Conservation (phyloP, 2,113 vertebrate species). For the Salvelinus sp. region DNA sequence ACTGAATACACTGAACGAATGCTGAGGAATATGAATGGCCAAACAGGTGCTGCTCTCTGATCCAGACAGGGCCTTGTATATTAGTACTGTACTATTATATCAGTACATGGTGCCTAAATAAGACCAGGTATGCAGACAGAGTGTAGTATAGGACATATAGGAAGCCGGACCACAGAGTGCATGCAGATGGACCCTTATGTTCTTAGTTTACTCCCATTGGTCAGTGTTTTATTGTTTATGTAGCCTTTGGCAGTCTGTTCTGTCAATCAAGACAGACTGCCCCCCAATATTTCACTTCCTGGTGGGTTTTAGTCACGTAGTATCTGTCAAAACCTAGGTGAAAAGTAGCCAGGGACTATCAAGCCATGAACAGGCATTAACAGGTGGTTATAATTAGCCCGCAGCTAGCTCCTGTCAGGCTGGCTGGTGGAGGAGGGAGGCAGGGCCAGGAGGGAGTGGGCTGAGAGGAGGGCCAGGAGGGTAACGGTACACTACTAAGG, state of each 20-base stretch:
- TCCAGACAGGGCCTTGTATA: neutral
- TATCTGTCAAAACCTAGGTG: constrained; percentile 27
- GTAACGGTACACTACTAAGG: constrained; percentile 60
- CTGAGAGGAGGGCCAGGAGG: constrained; percentile 11
- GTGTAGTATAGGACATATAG: too few species aligned
- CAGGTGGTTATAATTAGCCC: constrained; percentile 67
- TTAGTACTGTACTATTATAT: constrained; percentile 11
- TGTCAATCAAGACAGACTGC: too few species aligned
- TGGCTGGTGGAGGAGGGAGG: constrained; percentile 21
- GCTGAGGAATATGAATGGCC: constrained; percentile 30
- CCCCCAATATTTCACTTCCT: constrained; percentile 7
- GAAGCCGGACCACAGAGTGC: too few species aligned
- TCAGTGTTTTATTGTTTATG: too few species aligned
- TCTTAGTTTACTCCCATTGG: too few species aligned
- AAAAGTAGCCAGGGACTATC: constrained; percentile 25
- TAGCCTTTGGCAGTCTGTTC: neutral
- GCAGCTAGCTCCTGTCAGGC: constrained; percentile 32
- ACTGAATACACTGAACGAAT: constrained; percentile 21
- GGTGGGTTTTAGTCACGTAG: constrained; percentile 11
- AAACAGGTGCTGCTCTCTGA: constrained; percentile 42
- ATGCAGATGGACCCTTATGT: too few species aligned
- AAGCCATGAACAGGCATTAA: constrained; percentile 44
- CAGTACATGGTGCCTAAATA: too few species aligned
- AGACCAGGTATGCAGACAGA: too few species aligned
- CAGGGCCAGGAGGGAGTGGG: constrained; percentile 21